These are phyloP conservation scores for Drosophila lutescens DNA, from an alignment of 2,888 invertebrate species.

Conservation along the genomic window DNA sequence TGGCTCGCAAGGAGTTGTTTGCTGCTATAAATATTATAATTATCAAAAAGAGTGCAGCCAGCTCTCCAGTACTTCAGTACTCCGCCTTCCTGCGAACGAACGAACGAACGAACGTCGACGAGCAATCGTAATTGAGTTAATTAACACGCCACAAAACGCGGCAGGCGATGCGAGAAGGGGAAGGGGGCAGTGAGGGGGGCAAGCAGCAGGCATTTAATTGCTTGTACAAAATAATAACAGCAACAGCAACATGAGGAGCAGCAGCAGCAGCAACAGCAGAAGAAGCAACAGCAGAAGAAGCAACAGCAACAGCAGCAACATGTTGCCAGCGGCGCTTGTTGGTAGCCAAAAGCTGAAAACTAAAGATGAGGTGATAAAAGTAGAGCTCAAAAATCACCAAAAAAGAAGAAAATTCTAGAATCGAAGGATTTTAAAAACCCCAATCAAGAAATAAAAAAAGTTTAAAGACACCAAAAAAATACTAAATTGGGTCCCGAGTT, in stretches of 20 bases:
- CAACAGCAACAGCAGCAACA: constrained; percentile 37
- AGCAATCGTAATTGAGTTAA: constrained; percentile 78
- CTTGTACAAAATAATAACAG: constrained; percentile 71
- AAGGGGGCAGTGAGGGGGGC: constrained; percentile 4
- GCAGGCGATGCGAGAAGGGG: constrained; percentile 52
- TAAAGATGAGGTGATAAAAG: not conserved
- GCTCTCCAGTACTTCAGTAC: constrained; percentile 13
- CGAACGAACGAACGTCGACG: constrained; percentile 43
- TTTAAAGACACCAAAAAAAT: no score
- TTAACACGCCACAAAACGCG: constrained; percentile 79
- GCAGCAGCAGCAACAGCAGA: not conserved
- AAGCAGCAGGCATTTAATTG: constrained; percentile 72
- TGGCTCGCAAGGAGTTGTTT: constrained; percentile 36
- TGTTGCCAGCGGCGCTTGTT: constrained; percentile 39
- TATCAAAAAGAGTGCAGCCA: constrained; percentile 77
- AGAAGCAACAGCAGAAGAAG: constrained; percentile 7
- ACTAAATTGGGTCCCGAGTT: no score
- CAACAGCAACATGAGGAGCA: constrained; percentile 36
- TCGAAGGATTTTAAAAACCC: no score
- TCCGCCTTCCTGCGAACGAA: constrained; percentile 26
- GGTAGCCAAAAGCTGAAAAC: not conserved
- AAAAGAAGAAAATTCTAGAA: not conserved
- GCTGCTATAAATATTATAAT: constrained; percentile 77
- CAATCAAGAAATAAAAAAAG: not conserved
- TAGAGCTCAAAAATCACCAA: not conserved